Percentiles rank a stretch among this genome's conserved stretches.
phyloP scores from a whole-genome alignment of 2,797 vertebrate species.

The Mormyrus proboscirostris region DNA sequence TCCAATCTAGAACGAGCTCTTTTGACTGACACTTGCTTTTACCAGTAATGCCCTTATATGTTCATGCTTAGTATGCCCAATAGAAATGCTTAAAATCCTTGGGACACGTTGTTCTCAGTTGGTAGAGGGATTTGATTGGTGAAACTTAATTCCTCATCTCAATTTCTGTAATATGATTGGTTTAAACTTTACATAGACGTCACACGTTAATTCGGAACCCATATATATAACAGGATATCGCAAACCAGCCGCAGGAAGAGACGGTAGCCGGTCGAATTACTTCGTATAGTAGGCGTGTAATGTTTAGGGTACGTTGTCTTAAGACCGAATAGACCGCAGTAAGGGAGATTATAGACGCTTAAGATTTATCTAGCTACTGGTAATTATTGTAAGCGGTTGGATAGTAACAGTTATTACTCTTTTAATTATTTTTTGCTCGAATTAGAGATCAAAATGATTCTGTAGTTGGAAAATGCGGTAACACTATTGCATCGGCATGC shows the following conservation, averaged over 20 bases:
- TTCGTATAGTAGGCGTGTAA: neutral
- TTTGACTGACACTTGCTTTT: constrained; percentile 23
- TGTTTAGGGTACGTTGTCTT: neutral
- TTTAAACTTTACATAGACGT: neutral
- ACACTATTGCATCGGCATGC: constrained; percentile 65
- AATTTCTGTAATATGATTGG: constrained; percentile 44
- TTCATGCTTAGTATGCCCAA: constrained; percentile 25
- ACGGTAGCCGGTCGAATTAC: neutral
- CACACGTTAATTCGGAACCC: neutral
- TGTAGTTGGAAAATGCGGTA: constrained; percentile 65
- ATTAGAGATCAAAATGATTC: constrained; percentile 54
- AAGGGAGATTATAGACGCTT: neutral
- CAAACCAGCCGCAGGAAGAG: neutral
- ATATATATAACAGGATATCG: constrained; percentile 12
- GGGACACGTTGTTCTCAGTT: constrained; percentile 7
- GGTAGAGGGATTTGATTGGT: constrained; percentile 38
- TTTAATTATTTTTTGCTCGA: constrained; percentile 33
- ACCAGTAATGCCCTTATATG: constrained; percentile 23
- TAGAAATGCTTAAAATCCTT: neutral
- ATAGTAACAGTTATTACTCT: neutral
- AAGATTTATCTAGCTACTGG: neutral
- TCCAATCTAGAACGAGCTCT: constrained; percentile 36
- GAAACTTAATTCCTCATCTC: fast-evolving
- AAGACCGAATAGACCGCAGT: neutral
- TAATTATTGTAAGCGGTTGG: neutral